Evolutionary conservation across 2,113 vertebrate species (phyloP).

Genomic region (Ancistrus triradiatus): DNA sequence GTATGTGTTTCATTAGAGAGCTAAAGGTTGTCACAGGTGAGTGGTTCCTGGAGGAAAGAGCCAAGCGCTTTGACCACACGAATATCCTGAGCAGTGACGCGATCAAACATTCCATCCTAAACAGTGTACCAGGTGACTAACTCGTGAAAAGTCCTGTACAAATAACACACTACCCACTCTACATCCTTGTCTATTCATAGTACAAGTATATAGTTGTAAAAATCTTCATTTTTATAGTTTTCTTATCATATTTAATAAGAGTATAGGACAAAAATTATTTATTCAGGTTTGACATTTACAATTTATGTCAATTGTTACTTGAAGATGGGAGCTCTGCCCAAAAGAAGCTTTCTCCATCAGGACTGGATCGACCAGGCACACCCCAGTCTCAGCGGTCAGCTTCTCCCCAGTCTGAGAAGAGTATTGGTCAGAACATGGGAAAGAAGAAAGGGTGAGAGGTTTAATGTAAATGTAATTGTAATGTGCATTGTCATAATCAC

Average conservation of each 20-base stretch:
- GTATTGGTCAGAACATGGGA: constrained; percentile 58
- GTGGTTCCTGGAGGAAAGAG: constrained; percentile 94
- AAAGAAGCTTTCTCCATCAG: constrained; percentile 23
- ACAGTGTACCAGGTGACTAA: constrained; percentile 71
- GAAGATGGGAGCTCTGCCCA: constrained; percentile 47
- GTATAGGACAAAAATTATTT: no score
- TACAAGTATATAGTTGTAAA: no score
- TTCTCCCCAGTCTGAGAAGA: constrained; percentile 58
- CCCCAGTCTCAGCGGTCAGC: constrained; percentile 52
- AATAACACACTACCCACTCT: background rate
- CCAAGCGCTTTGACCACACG: constrained; percentile 83
- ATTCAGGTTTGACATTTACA: background rate
- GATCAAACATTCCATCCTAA: constrained; percentile 84
- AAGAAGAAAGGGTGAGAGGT: constrained; percentile 78
- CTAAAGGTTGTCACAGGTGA: constrained; percentile 89
- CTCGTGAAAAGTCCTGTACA: background rate
- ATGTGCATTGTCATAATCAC: background rate
- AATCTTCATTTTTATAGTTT: no score
- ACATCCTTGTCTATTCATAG: no score
- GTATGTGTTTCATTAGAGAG: constrained; percentile 66
- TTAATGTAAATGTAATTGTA: no score
- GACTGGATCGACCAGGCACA: constrained; percentile 4
- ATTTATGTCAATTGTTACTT: constrained; percentile 36
- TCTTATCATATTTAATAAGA: no score
- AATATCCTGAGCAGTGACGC: constrained; percentile 75